Percentiles rank a stretch among this genome's conserved stretches.
Conservation (phyloP, 2,113 vertebrate genomes). For the Larimichthys crocea region DNA sequence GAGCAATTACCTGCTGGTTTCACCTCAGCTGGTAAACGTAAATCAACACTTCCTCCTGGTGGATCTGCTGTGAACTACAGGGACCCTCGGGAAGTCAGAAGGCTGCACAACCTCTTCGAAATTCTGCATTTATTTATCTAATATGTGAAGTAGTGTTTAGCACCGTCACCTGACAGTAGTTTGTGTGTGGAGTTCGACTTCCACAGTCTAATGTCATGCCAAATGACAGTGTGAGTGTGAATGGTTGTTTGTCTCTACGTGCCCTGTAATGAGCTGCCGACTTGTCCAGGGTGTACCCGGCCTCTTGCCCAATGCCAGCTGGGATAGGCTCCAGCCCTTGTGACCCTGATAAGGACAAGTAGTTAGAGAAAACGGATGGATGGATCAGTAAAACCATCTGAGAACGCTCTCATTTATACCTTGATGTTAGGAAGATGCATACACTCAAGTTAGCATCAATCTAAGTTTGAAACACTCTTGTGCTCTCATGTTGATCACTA, state of each 20-base stretch:
- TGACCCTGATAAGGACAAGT: too few species aligned
- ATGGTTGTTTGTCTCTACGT: too few species aligned
- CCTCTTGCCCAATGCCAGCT: too few species aligned
- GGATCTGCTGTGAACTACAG: constrained; percentile 69
- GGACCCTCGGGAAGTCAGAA: not conserved
- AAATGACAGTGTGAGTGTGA: too few species aligned
- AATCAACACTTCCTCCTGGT: constrained; percentile 81
- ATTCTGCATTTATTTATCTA: not conserved
- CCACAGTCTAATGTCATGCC: too few species aligned
- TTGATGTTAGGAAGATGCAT: not conserved
- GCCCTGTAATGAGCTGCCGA: too few species aligned
- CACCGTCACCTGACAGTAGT: too few species aligned
- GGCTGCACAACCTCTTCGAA: not conserved
- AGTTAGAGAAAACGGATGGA: too few species aligned
- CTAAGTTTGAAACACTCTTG: not conserved
- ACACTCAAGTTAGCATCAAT: not conserved
- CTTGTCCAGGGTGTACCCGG: too few species aligned
- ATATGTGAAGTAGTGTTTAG: too few species aligned
- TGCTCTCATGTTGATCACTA: not conserved
- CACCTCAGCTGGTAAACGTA: constrained; percentile 31
- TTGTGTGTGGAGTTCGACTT: too few species aligned
- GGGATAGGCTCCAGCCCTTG: too few species aligned
- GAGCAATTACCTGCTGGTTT: constrained; percentile 57
- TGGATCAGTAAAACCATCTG: not conserved
- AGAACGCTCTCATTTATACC: not conserved